phyloP scores from a whole-genome alignment of 2,797 vertebrate genomes.

The Clamator glandarius region DNA sequence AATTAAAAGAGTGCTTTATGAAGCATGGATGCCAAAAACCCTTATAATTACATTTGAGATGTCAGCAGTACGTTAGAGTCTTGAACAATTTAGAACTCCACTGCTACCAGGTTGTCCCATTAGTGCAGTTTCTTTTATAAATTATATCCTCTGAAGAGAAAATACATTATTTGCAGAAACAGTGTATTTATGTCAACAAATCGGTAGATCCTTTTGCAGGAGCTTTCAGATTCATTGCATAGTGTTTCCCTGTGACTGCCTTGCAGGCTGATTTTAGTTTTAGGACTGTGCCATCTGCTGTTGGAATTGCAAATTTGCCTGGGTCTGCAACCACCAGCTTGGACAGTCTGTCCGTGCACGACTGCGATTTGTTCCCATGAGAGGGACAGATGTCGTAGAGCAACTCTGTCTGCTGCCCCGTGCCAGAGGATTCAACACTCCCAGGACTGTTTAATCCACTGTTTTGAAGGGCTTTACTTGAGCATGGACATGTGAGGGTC shows the following conservation, averaged over 20 bases:
- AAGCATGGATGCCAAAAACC: neutral
- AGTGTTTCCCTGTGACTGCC: neutral
- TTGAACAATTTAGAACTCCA: neutral
- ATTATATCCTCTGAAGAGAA: neutral
- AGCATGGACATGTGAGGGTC: rapidly evolving
- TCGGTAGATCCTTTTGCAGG: neutral
- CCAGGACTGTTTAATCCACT: neutral
- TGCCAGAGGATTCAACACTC: neutral
- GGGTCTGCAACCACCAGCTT: neutral
- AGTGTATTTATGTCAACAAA: neutral
- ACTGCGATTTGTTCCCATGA: neutral
- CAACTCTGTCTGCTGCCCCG: neutral
- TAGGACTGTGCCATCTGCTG: slow-evolving; percentile 69
- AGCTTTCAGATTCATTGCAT: neutral
- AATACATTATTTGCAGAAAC: neutral
- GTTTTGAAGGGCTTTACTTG: neutral
- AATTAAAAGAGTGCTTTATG: neutral
- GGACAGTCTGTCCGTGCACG: rapidly evolving
- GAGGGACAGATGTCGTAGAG: neutral
- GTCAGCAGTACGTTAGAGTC: neutral
- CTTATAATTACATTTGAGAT: neutral
- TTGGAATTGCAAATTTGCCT: slow-evolving; percentile 35
- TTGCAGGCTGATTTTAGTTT: slow-evolving; percentile 24
- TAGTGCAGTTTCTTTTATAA: neutral
- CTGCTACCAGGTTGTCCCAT: neutral